Evolutionary conservation across 2,888 invertebrate genomes (phyloP), one percentile per base, ranked within the genome.

Genomic region (Galerucella calmariensis): DNA sequence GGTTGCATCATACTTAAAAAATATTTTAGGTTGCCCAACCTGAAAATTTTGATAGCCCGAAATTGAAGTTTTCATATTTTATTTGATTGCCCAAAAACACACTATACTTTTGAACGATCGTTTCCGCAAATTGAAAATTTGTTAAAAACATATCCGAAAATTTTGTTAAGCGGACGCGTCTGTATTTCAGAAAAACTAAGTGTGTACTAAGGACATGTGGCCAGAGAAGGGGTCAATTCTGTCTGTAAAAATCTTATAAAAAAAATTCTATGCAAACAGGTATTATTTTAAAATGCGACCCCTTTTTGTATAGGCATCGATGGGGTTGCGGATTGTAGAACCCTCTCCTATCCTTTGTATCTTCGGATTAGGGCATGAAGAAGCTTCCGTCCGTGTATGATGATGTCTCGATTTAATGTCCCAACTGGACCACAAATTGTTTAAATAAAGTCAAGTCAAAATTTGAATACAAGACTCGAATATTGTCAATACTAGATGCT

Each of bases 211-310:
- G 79, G 76, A 70, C 67, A 77, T 72, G 76, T 73, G 76, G 73
- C 77, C 79, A 76, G 73, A 78, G 80, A 81, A 81, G 83, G 85
- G 85, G 85, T 85, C 85, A 84, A 77, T 81, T 74, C 75, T 71
- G 85, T 85, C 85, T 86, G 85, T 83, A 85, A 86, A 86, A 86
- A 84, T 85, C 74, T 81, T 80, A 82, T 41, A 81, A 83, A 80
- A 82, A 85, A 85, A 85, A 81, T 79, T 80, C 79, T 79, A 84
- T 86, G 80, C 84, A 82, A 86, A 86, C 86, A 86, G 86, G 86
- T 86, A 86, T 81, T 78, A 78, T 81, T 79, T 81, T 80, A 81
- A 80, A 78, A 79, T 78, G 80, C 79, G 80, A 79, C 82, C 83
- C 82, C 79, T 81, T 80, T 73, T 68, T 44, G 56, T 75, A 74